A percentile compares a stretch with the other conserved stretches of the same genome.
phyloP scores from a whole-genome alignment of 2,113 vertebrate species.

The Percina caprodes region DNA sequence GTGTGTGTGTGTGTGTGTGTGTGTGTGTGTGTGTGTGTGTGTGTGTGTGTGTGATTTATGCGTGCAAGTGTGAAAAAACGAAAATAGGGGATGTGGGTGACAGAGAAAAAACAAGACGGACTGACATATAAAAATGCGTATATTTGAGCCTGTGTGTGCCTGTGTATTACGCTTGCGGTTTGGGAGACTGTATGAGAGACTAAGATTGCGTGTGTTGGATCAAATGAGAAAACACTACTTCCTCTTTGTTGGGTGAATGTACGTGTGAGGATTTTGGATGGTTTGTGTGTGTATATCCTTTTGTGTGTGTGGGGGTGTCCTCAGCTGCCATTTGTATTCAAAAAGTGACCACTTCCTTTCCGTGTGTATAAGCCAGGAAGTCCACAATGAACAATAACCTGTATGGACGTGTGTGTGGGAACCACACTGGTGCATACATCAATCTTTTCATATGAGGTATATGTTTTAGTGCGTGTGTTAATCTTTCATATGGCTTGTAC shows the following conservation, averaged over 20 bases:
- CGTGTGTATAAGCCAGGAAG: conserved; percentile 67
- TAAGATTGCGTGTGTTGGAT: conserved; percentile 70
- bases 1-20: conserved; percentile 25
- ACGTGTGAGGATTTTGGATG: conserved; percentile 64
- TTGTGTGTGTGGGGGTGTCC: conserved; percentile 36
- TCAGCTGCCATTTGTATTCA: conserved; percentile 73
- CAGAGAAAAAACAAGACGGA: conserved; percentile 30
- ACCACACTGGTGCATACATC: background rate
- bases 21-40: conserved; percentile 18
- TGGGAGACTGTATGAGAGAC: conserved; percentile 55
- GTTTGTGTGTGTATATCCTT: conserved; percentile 50
- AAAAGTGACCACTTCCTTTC: conserved; percentile 74
- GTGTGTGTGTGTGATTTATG: conserved; percentile 26
- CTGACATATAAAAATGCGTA: conserved; percentile 65
- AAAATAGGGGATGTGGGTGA: conserved; percentile 54
- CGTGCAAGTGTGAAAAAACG: conserved; percentile 53
- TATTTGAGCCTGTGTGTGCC: conserved; percentile 53
- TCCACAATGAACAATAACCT: conserved; percentile 59
- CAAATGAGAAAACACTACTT: conserved; percentile 78
- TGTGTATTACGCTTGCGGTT: conserved; percentile 61
- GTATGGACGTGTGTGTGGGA: conserved; percentile 18
- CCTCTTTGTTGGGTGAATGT: conserved; percentile 67
- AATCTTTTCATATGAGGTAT: background rate
- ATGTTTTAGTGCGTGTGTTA: background rate
- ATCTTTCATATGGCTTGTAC: background rate